Conservation (phyloP, 2,797 vertebrate genomes). For the Cynopterus sphinx region DNA sequence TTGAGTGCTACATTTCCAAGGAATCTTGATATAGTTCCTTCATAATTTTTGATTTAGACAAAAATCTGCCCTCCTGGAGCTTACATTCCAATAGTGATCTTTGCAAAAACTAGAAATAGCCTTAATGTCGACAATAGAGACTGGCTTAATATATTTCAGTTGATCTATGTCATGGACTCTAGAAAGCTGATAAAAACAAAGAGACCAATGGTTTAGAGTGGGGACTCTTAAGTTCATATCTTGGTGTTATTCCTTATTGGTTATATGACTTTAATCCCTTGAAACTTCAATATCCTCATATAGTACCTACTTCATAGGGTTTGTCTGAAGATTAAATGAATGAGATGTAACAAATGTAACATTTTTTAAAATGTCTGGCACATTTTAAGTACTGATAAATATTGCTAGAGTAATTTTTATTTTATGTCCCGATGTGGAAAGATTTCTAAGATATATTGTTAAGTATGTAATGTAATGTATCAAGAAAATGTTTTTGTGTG, state of each 20-base stretch:
- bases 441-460: not conserved
- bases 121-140: not conserved
- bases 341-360: not conserved
- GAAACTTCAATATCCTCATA: not conserved
- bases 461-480: not conserved
- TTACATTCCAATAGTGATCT: conserved; percentile 19
- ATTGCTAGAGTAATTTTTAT: not conserved
- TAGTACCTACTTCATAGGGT: not conserved
- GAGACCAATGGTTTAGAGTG: not conserved
- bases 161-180: not conserved
- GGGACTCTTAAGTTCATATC: not conserved
- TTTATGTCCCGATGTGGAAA: not conserved
- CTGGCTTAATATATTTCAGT: not conserved
- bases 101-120: not conserved
- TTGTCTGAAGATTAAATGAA: conserved; percentile 15
- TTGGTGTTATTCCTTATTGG: not conserved
- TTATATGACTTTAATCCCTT: not conserved
- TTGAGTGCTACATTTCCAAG: not conserved
- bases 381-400: not conserved
- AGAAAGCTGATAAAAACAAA: not conserved
- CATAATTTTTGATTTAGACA: conserved; percentile 34
- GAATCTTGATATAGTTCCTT: not conserved
- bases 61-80: not conserved
- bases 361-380: not conserved
- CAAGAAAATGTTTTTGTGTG: not conserved